Evolutionary conservation across 1,140 invertebrate species (phyloP).

Genomic region (Papilio xuthus): DNA sequence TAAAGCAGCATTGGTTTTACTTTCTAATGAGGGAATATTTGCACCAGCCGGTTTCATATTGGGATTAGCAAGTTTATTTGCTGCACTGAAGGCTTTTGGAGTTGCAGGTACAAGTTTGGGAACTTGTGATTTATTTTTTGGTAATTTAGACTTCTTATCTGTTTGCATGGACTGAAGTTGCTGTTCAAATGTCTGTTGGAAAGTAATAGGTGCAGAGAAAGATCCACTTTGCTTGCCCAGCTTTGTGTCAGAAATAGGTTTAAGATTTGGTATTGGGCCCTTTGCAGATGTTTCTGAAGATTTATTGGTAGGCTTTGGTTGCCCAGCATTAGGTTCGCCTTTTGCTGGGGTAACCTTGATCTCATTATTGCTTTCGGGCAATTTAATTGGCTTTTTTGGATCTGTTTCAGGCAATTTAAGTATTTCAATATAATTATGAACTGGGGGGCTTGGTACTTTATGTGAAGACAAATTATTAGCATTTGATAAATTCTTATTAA

Average conservation of each 20-base stretch:
- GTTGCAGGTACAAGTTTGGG: slow-evolving; percentile 75
- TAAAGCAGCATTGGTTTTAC: slow-evolving; percentile 70
- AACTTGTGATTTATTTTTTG: slow-evolving; percentile 76
- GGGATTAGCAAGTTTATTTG: slow-evolving; percentile 59
- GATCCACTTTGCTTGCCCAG: slow-evolving; percentile 68
- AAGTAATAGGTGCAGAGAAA: slow-evolving; percentile 73
- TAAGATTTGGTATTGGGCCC: slow-evolving; percentile 79
- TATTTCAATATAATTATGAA: slow-evolving; percentile 84
- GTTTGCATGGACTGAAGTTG: slow-evolving; percentile 71
- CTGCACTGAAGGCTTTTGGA: slow-evolving; percentile 68
- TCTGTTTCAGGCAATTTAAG: slow-evolving; percentile 82
- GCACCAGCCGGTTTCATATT: slow-evolving; percentile 50
- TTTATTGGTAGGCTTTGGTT: slow-evolving; percentile 57
- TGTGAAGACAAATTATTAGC: slow-evolving; percentile 58
- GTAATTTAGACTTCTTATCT: slow-evolving; percentile 76
- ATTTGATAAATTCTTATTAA: slow-evolving; percentile 69
- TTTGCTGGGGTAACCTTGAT: slow-evolving; percentile 52
- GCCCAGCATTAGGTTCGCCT: slow-evolving; percentile 50
- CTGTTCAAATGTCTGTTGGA: slow-evolving; percentile 80
- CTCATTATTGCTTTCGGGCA: slow-evolving; percentile 51
- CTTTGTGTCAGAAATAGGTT: slow-evolving; percentile 79
- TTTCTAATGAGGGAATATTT: slow-evolving; percentile 53
- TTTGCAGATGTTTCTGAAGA: slow-evolving; percentile 69
- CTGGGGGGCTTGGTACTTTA: slow-evolving; percentile 79
- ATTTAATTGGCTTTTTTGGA: slow-evolving; percentile 62